A percentile compares a stretch with the other conserved stretches of the same genome.
Conservation (phyloP, 2,888 invertebrate genomes). For the Tiliacea citrago region DNA sequence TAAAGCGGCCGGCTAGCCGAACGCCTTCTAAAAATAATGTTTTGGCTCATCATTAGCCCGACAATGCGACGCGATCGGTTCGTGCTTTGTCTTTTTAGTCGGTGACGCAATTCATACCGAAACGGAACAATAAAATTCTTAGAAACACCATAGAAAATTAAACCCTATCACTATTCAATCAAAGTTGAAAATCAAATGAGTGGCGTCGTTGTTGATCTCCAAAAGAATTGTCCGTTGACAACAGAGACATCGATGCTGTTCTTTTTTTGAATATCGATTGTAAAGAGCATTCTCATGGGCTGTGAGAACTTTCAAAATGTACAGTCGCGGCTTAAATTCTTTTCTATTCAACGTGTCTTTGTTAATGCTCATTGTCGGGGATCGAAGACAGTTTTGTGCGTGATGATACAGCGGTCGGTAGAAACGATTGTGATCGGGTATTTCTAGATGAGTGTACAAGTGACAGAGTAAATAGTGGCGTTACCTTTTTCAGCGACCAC, state of each 20-base stretch:
- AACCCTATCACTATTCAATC: slow-evolving; percentile 57
- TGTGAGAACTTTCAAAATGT: slow-evolving; percentile 87
- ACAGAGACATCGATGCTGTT: slow-evolving; percentile 89
- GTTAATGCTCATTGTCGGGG: slow-evolving; percentile 73
- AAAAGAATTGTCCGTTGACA: slow-evolving; percentile 89
- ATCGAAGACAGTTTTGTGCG: slow-evolving; percentile 68
- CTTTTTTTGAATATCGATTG: slow-evolving; percentile 90
- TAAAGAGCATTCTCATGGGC: slow-evolving; percentile 89
- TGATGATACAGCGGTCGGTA: slow-evolving; percentile 71
- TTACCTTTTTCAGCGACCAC: slow-evolving; percentile 68
- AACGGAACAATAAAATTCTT: slow-evolving; percentile 84
- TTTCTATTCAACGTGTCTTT: slow-evolving; percentile 83
- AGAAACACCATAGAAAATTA: slow-evolving; percentile 60
- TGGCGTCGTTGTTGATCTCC: slow-evolving; percentile 78
- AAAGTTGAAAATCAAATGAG: slow-evolving; percentile 67
- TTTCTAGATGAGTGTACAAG: slow-evolving; percentile 68
- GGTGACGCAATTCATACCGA: slow-evolving; percentile 89
- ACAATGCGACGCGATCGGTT: slow-evolving; percentile 84
- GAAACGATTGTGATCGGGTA: slow-evolving; percentile 51
- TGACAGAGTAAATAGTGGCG: slow-evolving; percentile 72
- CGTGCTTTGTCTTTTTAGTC: slow-evolving; percentile 89
- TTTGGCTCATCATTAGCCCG: slow-evolving; percentile 87
- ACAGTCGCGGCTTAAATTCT: slow-evolving; percentile 85
- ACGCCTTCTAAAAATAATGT: slow-evolving; percentile 87
- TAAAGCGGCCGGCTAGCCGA: slow-evolving; percentile 74